Base-by-base conservation (phyloP, 2,113 vertebrate species). In the Plotosus lineatus region DNA sequence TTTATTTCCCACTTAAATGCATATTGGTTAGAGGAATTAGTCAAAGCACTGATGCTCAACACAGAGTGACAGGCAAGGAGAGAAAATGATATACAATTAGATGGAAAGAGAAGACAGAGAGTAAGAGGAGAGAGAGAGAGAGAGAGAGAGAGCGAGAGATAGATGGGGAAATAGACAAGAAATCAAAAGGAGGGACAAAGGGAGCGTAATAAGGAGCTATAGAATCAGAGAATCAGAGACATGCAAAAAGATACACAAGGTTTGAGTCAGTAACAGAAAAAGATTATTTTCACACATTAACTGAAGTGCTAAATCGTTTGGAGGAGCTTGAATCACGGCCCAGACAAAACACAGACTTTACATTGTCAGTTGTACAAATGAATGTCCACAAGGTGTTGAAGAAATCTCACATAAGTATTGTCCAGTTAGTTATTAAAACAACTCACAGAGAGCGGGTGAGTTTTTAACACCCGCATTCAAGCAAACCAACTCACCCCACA, bases 1-100 rank as follows among this genome's bases (percentile, higher is more conserved):
- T 80, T 90, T 78, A 84, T 83, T 88, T 88, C 83, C 90, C 89
- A 80, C 77, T 53, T 86, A 90, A 87, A 86, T 80, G 83, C 40
- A 72, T 85, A 82, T 86, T 87, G 89, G 86, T 85, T 83, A 81
- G 85, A 73, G 80, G 83, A 79, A 86, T 77, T 66, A 88, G 76
- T 80, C 78, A 80, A 66, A 87, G 91, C 86, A 87, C 50, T 36
- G 53, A 76, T 44, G 26, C 38, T 60, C 38, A 44, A 26, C 33
- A 72, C 55, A 80, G 42, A 82, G 33, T 60, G 8, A 80, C 65
- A 75, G 23, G 48, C 69, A 69, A 2, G 10, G 44, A 28, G 28
- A 38, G 28, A 66, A 58, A 75, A 6, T 36, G 3, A 46, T n/a
- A 50, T 9, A 51, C n/a, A 19, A 1, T 40, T 19, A 36, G 36